A percentile compares a stretch with the other conserved stretches of the same genome.
phyloP scores from a whole-genome alignment of 2,888 invertebrate genomes.

The Dryococelus australis region DNA sequence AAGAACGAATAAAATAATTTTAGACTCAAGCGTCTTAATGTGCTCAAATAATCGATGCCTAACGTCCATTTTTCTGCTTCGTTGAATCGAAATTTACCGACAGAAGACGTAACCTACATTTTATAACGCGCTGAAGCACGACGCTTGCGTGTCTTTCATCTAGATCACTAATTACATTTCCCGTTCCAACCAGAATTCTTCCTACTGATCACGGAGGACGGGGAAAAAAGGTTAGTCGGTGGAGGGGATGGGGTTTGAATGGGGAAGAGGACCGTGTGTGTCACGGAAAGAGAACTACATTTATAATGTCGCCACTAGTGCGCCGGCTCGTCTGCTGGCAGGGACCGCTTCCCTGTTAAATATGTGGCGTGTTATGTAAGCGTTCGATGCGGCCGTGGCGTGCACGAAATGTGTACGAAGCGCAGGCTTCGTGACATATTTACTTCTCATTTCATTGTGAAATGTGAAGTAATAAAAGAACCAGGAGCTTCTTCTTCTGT shows the following conservation, averaged over 20 bases:
- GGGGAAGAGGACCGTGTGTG: not conserved
- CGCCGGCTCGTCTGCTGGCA: not conserved
- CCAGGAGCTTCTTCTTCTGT: not conserved
- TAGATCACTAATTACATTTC: not conserved
- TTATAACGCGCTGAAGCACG: not conserved
- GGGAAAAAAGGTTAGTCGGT: not conserved
- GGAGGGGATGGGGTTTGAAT: not conserved
- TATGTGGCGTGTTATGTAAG: not conserved
- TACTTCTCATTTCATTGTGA: not conserved
- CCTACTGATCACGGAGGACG: not conserved
- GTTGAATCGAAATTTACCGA: no score
- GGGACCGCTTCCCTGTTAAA: not conserved
- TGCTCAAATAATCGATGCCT: no score
- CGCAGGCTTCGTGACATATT: no score
- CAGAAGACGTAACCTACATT: no score
- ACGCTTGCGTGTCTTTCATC: constrained; percentile 7
- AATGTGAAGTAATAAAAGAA: not conserved
- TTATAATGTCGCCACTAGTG: not conserved
- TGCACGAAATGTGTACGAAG: not conserved
- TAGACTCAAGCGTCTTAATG: no score
- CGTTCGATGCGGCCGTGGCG: constrained; percentile 8
- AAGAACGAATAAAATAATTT: no score
- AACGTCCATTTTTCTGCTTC: no score
- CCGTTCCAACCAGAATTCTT: not conserved
- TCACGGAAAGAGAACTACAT: not conserved